Evolutionary conservation across 2,113 vertebrate genomes (phyloP), one percentile per base, ranked within the genome.

Genomic region (Seriola dumerili): DNA sequence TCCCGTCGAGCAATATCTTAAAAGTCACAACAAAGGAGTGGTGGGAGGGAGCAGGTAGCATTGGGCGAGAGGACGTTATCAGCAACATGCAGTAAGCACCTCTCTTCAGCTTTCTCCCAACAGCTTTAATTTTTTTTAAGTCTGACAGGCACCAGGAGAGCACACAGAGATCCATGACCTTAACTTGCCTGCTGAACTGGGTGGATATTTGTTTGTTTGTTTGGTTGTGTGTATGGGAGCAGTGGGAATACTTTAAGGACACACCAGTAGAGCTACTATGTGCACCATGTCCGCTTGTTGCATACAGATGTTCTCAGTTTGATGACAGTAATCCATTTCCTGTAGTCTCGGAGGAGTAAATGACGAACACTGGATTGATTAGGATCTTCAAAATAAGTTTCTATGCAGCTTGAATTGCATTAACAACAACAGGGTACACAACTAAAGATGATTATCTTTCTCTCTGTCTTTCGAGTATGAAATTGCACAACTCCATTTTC

Each of bases 71-170:
- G 66, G 71, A 62, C 58, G 79, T 90, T 92, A 94, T 93, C 81
- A 3, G 67, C 54, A 59, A 66, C 76, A 84, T 87, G 87, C 93
- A 91, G 90, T 88, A 68, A 73, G 83, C 76, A 71, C 62, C 62
- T 71, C 83, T 61, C 75, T 74, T 73, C 80, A 75, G 76, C 73
- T 65, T 71, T 48, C 81, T 52, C 57, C 48, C n/a, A 70, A 80
- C 42, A 10, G 25, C 77, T 84, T 87, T 69, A 38, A 84, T 91
- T 89, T 88, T 88, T 85, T 76, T 83, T 84, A 72, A 36, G 75
- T 78, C 69, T 88, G 78, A 86, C 81, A 84, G 72, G 81, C 78
- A 59, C 48, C 55, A 54, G 81, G 78, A 62, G 72, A 73, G 32
- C 54, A 46, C 55, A 75, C 73, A 71, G 29, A 78, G 55, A 72